Evolutionary conservation across 1,140 invertebrate species (phyloP).

Genomic region (Riptortus pedestris): DNA sequence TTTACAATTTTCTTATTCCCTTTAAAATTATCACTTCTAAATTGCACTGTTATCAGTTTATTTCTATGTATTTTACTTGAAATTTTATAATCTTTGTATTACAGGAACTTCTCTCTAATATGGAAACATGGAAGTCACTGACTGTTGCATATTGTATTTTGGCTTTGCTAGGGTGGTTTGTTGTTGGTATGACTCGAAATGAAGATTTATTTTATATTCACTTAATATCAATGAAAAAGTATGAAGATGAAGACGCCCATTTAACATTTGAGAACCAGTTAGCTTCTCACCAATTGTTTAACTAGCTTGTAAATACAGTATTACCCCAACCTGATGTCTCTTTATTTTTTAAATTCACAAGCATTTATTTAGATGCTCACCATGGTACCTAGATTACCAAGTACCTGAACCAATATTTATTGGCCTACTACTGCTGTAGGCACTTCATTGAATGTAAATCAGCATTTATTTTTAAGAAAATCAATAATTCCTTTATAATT

Average conservation of each 20-base stretch:
- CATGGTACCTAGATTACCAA: too few relatives aligned
- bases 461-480: too few relatives aligned
- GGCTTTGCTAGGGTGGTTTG: neutral
- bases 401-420: too few relatives aligned
- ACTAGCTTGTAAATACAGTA: too few relatives aligned
- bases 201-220: conserved; percentile 5
- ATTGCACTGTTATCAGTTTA: neutral
- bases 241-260: neutral
- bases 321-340: too few relatives aligned
- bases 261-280: neutral
- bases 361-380: too few relatives aligned
- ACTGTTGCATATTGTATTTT: neutral
- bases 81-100: too few relatives aligned
- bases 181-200: neutral
- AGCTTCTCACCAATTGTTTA: neutral
- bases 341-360: too few relatives aligned
- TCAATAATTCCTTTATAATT: too few relatives aligned
- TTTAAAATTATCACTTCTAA: neutral
- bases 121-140: neutral
- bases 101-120: neutral
- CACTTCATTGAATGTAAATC: too few relatives aligned
- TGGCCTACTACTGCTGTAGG: too few relatives aligned
- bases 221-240: conserved; percentile 8
- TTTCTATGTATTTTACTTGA: neutral
- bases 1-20: neutral